These are phyloP conservation scores for Leucozona laternaria DNA, from an alignment of 2,888 invertebrate species.

Conservation along the genomic window DNA sequence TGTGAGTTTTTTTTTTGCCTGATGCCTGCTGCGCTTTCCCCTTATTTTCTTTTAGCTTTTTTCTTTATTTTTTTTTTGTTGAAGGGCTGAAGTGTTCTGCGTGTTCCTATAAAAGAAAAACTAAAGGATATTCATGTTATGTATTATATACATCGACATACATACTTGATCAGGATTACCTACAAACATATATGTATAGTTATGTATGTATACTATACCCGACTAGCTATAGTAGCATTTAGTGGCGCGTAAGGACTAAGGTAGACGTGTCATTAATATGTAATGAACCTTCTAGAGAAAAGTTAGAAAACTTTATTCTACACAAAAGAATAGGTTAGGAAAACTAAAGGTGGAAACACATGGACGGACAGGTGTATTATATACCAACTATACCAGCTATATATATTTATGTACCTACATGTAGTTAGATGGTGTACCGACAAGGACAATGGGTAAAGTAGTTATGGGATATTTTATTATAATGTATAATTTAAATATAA, in stretches of 20 bases:
- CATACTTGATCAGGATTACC: slow-evolving; percentile 10
- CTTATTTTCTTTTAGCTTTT: background rate
- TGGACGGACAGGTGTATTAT: slow-evolving; percentile 31
- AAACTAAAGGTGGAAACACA: slow-evolving; percentile 15
- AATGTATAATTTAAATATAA: slow-evolving; percentile 65
- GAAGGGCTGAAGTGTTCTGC: slow-evolving; percentile 40
- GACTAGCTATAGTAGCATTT: slow-evolving; percentile 43
- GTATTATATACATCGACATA: background rate
- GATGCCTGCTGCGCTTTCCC: slow-evolving; percentile 24
- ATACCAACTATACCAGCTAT: slow-evolving; percentile 2
- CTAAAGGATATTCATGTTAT: slow-evolving; percentile 16
- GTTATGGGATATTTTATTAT: slow-evolving; percentile 61
- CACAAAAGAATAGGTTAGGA: slow-evolving; percentile 13
- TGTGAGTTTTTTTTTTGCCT: slow-evolving; percentile 6
- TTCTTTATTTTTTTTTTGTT: slow-evolving; percentile 8
- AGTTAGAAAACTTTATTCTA: slow-evolving; percentile 61
- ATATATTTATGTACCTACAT: background rate
- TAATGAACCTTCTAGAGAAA: slow-evolving; percentile 64
- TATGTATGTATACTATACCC: background rate
- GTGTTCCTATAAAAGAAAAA: slow-evolving; percentile 40
- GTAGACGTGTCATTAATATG: slow-evolving; percentile 72
- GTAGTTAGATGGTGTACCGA: slow-evolving; percentile 23
- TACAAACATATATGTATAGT: background rate
- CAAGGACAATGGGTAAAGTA: slow-evolving; percentile 52
- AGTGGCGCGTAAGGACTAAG: slow-evolving; percentile 66